Evolutionary conservation across 92 coral and sea anemone genomes (phyloP).

Genomic region (Galaxea fascicularis): DNA sequence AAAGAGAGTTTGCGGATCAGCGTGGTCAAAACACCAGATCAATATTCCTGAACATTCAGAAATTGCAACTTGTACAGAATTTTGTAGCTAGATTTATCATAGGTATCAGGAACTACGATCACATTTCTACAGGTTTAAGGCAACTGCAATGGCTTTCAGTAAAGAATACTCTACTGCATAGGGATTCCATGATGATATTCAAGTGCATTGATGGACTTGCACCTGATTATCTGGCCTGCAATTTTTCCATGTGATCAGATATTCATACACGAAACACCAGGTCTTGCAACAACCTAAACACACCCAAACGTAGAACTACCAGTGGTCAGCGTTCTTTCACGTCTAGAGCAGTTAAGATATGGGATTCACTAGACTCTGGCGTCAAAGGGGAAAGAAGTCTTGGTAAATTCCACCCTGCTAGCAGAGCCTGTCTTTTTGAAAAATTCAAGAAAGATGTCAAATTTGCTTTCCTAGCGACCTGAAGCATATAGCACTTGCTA

Average conservation of each 20-base stretch:
- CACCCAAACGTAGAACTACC: not conserved
- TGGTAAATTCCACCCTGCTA: not conserved
- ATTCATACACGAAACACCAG: not conserved
- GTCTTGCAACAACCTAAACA: not conserved
- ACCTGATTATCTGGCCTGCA: not conserved
- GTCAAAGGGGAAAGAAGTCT: not conserved
- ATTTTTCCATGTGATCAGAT: not conserved
- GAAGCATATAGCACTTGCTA: not conserved
- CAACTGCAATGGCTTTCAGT: not conserved
- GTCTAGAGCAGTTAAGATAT: not conserved
- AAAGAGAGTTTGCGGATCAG: no score
- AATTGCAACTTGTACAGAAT: constrained; percentile 4
- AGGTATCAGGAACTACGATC: constrained; percentile 6
- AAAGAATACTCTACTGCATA: not conserved
- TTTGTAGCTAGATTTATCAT: not conserved
- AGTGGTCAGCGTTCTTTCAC: constrained; percentile 2
- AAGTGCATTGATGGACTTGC: constrained; percentile 1
- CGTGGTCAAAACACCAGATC: no score
- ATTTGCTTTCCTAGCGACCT: not conserved
- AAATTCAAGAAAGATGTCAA: constrained; percentile 3
- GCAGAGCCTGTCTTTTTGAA: no score
- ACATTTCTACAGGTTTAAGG: not conserved
- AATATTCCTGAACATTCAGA: constrained; percentile 18
- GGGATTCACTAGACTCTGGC: constrained; percentile 17
- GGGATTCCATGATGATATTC: no score